Conservation (phyloP, 2,888 invertebrate genomes). For the Eupithecia insigniata region DNA sequence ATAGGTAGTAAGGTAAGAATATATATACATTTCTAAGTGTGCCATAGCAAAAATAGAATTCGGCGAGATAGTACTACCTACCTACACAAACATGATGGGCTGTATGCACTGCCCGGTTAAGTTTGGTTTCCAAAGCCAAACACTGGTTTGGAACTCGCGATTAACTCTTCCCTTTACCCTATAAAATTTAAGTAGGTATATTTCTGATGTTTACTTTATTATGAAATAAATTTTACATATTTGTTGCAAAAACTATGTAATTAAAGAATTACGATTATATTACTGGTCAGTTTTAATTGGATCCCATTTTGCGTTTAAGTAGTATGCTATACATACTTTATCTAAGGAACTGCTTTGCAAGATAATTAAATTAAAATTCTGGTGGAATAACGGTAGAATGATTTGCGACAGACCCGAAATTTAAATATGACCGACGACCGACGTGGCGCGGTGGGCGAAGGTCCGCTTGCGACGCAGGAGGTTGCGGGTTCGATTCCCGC, state of each 20-base stretch:
- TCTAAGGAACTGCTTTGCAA: background rate
- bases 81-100: background rate
- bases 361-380: background rate
- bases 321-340: background rate
- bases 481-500: too few relatives aligned
- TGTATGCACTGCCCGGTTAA: background rate
- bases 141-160: background rate
- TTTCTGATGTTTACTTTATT: slow-evolving; percentile 62
- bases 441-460: too few relatives aligned
- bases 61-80: background rate
- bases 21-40: slow-evolving; percentile 17
- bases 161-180: slow-evolving; percentile 13
- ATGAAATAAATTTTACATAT: slow-evolving; percentile 61
- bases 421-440: too few relatives aligned
- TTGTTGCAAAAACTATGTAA: slow-evolving; percentile 62
- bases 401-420: background rate
- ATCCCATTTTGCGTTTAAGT: background rate
- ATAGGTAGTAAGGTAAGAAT: background rate
- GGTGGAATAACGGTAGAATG: background rate
- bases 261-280: slow-evolving; percentile 61
- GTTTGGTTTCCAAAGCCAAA: slow-evolving; percentile 4
- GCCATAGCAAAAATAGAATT: slow-evolving; percentile 20
- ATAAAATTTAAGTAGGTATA: slow-evolving; percentile 52
- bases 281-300: slow-evolving; percentile 45
- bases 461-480: too few relatives aligned